Base-by-base conservation (phyloP, 2,113 vertebrate genomes). In the Toxotes chatareus region DNA sequence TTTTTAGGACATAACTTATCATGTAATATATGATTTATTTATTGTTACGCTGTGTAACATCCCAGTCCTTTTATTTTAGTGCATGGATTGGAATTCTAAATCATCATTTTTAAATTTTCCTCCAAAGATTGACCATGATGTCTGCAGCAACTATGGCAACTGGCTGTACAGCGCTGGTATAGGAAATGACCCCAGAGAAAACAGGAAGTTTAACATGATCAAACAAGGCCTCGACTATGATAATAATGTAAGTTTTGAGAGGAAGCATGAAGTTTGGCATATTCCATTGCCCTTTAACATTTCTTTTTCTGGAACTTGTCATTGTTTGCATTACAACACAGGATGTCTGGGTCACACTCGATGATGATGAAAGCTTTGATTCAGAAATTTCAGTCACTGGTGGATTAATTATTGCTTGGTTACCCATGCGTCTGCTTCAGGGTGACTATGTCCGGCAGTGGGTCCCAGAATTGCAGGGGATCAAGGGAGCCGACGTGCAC, bases 121-220 rank as follows among this genome's bases (percentile, higher is more conserved):
- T 68, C 72, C 72, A 71, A 63, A 96, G 96, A 91, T 96, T 57
- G 96, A 96, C 88, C 89, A 95, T 0, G 94, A 96, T 1, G 94
- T 96, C 78, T 96, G 94, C 59, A 96, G 95, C 87, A 97, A 96
- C 92, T 96, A 96, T 0, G 95, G 96, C 7, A 97, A 96, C 94
- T 96, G 96, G 96, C 87, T 96, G 0, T 96, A 96, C 93, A 95
- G 94, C 0, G 94, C 96, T 16, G 96, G 96, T 0, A 36, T 96
- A 77, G 96, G 96, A 91, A 97, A 96, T 0, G 95, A 96, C 84
- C 96, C 96, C 1, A 90, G 95, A 89, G 95, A 95, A 61, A 95
- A 89, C 93, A 94, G 96, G 88, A 97, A 96, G 87, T 96, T 96
- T 61, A 96, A 96, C 89, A 92, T 96, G 95, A 93, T 96, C 86